Evolutionary conservation across 2,797 vertebrate species (phyloP).

Genomic region (Florisuga fusca): DNA sequence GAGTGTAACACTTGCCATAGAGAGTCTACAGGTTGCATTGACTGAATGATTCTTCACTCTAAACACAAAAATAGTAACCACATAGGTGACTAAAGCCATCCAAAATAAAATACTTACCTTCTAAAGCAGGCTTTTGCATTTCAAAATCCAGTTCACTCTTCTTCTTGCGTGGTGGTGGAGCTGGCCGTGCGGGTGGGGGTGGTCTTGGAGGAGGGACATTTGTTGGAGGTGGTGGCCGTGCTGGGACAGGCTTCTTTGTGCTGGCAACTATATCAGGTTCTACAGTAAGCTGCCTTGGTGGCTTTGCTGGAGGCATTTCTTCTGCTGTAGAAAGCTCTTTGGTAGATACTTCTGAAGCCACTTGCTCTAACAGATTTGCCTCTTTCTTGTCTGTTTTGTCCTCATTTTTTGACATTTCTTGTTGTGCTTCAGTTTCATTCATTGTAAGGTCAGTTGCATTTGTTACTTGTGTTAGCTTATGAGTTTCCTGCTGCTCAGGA

Average conservation of each 20-base stretch:
- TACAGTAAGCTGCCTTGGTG: conserved; percentile 88
- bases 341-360: conserved; percentile 63
- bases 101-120: conserved; percentile 81
- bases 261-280: conserved; percentile 98
- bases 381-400: conserved; percentile 70
- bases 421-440: conserved; percentile 50
- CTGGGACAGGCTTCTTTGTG: conserved; percentile 93
- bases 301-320: conserved; percentile 86
- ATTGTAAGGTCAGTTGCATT: conserved; percentile 45
- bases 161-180: conserved; percentile 88
- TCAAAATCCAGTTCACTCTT: conserved; percentile 87
- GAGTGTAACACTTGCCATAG: not conserved
- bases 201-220: conserved; percentile 92
- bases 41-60: not conserved
- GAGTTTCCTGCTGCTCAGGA: conserved; percentile 62
- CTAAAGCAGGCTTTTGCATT: conserved; percentile 84
- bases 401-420: conserved; percentile 52
- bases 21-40: not conserved
- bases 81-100: not conserved
- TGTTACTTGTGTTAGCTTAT: conserved; percentile 43
- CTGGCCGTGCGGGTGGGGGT: conserved; percentile 90
- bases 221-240: conserved; percentile 89
- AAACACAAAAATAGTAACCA: not conserved
- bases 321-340: conserved; percentile 79
- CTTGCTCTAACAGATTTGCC: conserved; percentile 82